Percentiles rank a stretch among this genome's conserved stretches.
These are phyloP conservation scores for Teleopsis dalmanni DNA, from an alignment of 1,140 invertebrate genomes.

Conservation along the genomic window DNA sequence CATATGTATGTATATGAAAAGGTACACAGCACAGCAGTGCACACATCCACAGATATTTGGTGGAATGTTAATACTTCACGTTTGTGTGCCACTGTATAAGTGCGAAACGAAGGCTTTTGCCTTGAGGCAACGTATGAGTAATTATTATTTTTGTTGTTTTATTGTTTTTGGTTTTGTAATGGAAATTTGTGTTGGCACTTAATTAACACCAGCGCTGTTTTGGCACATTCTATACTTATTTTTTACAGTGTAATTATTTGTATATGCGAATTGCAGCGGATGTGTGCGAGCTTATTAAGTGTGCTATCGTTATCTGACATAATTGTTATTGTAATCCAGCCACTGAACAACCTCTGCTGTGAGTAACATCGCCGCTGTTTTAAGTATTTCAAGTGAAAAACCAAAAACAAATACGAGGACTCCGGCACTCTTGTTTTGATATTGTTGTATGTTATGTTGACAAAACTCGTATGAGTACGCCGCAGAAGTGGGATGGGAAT, in stretches of 20 bases:
- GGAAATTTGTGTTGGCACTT: conserved; percentile 4
- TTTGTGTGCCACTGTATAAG: no score
- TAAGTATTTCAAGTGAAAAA: no score
- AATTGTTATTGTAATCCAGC: conserved; percentile 7
- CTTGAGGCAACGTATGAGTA: no score
- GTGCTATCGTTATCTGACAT: background rate
- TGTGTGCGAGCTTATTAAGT: background rate
- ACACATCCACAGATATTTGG: no score
- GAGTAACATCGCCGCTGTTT: no score
- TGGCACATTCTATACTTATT: background rate
- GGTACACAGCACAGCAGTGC: no score
- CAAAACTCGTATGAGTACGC: background rate
- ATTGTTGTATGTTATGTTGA: background rate
- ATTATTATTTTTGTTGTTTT: background rate
- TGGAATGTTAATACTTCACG: no score
- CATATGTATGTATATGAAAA: no score
- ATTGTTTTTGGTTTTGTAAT: background rate
- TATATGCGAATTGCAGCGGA: background rate
- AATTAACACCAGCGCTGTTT: conserved; percentile 7
- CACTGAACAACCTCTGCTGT: background rate
- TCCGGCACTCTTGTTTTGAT: background rate
- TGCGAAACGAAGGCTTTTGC: no score
- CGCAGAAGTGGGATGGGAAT: background rate
- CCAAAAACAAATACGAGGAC: background rate
- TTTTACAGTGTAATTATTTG: background rate